Base-by-base conservation (phyloP, 1,140 invertebrate genomes). In the Apis cerana region DNA sequence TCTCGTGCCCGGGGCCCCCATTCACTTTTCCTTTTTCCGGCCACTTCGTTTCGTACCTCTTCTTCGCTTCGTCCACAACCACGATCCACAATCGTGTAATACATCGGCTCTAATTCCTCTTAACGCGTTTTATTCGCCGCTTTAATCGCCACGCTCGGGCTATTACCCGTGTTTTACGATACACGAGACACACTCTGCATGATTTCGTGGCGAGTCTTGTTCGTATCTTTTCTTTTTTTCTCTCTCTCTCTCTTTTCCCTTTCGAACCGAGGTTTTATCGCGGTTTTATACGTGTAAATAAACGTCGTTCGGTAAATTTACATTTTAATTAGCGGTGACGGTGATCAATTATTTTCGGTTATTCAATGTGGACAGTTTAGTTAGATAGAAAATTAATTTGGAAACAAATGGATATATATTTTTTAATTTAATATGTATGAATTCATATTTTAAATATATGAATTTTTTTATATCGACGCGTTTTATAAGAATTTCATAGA, bases 61-160 rank as follows among this genome's bases (percentile, higher is more conserved):
- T 15, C 23, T 19, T 56, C 61, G 61, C 61, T 27, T n/a, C n/a
- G 27, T 62, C 23, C 21, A 13, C 59, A 54, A 13, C 7, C 17
- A 27, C 19, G 21, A 19, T 3, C 2, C 23, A 2, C 21, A 54
- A 54, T 12, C 43, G n/a, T 21, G n/a, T 56, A 56, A 21, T 17
- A 43, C 56, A 33, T 69, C n/a, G 62, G 17, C 68, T 50, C 7
- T 71, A 71, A 79, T 79, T 21, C 68, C 68, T 62, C 48, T 79
- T 54, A 54, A 71, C 59, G 58, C 68, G 50, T 62, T 62, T 80
- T 43, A 72, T 23, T 64, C 48, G 43, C 7, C 10, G 23, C 12
- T 64, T 54, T 72, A 72, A 71, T 50, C 10, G 50, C 3, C 50
- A 12, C 56, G 9, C 1, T 12, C 23, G 1, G 68, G 56, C 52